Base-by-base conservation (phyloP, 2,113 vertebrate genomes). In the Dipodomys ordii region DNA sequence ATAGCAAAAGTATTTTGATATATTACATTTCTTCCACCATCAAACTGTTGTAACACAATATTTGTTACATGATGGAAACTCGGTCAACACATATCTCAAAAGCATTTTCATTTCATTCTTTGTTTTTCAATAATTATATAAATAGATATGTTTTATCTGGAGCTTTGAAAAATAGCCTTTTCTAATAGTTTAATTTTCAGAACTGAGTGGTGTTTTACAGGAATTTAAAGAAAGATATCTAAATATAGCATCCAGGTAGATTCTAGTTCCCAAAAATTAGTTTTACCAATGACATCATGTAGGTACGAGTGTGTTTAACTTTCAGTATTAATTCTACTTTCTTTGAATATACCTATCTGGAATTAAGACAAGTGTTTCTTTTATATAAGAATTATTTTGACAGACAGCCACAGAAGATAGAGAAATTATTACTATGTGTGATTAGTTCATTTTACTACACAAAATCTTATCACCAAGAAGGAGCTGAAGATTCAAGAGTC, bases 311-410 rank as follows among this genome's bases (percentile, higher is more conserved):
- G 92, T 85, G 73, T 79, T 92, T 94, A 80, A 94, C 62, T 65
- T 87, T 88, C 49, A 68, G 20, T 44, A 49, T 39, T 73, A 97
- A 97, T 57, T 87, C 65, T 82, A 91, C 92, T 89, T 64, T 94
- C 30, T 95, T 84, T 96, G 87, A 96, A 91, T 92, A 71, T 11
- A 86, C 73, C 73, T 87, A 93, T 91, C 86, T 92, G 80, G 82
- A 65, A 94, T 77, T 25, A 96, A 87, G 78, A 95, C 90, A 88
- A 62, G 68, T 62, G 77, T 90, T 94, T 95, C 78, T 62, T 96
- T 89, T 74, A 81, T 83, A 53, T n/a, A 95, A 6, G 4, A 94
- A 79, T 68, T 92, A 57, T 92, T 96, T 92, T 94, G 96, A 94
- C 96, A 85, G n/a, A 74, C 46, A 95, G 83, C 23, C n/a, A 53